Evolutionary conservation across 2,888 invertebrate genomes (phyloP), one percentile per base, ranked within the genome.

Genomic region (Limnephilus auricula): DNA sequence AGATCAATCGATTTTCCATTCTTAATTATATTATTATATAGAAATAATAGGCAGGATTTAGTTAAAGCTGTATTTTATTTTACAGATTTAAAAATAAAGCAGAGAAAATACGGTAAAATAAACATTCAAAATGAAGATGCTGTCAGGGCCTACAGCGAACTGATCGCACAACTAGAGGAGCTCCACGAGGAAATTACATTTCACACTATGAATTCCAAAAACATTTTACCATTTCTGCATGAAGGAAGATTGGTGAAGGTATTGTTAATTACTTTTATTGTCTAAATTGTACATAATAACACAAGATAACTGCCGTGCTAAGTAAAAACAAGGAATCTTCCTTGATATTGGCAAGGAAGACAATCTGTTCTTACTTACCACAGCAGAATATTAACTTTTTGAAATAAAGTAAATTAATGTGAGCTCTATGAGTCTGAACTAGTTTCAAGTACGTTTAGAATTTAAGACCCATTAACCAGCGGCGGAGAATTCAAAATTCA

Each of bases 181-280:
- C 95, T 99, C 34, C 97, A 96, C 45, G 97, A 25, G 95, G 96
- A 84, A 97, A 98, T 94, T 98, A 99, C 95, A 96, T 98, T 45
- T 95, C 96, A 0, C 98, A 97, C 94, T 96, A 99, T 93, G 98
- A 97, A 97, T 94, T 98, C 99, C 0, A 97, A 98, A 94, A 98
- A 99, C 95, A 95, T 99, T 45, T 96, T 99, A 92, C 99, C 99
- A 0, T 99, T 99, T 95, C 95, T 99, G 92, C 98, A 99, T 94
- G 98, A 99, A 0, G 99, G 99, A 1, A 96, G 99, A 94, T 96
- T 99, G 94, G 96, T 99, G 15, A 98, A 99, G 96, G 98, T 99
- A 91, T 78, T 78, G n/a, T 65, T 65, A 15, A 12, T 50, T 9
- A 65, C 25, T 65, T 65, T 65, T 9, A n/a, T 65, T 65, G 25